Base-by-base conservation (phyloP, 2,797 vertebrate genomes). In the Phrynocephalus vlangalii region DNA sequence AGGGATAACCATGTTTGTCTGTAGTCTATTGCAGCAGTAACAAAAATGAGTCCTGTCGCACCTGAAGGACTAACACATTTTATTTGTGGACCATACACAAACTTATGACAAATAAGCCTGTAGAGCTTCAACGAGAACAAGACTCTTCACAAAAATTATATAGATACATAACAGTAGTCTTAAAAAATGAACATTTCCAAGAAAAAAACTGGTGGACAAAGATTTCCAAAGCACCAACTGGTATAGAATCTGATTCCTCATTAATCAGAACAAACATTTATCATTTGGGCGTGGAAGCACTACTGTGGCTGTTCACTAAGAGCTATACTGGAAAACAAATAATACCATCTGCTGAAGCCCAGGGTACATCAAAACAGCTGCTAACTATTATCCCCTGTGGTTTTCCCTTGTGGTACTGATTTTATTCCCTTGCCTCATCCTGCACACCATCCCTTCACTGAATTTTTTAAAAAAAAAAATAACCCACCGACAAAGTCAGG, bases 261-360 rank as follows among this genome's bases (percentile, higher is more conserved):
- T 86, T 75, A 86, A 73, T 80, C 38, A 76, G 73, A 11, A 38
- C 18, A n/a, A 82, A 80, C 60, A 66, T 63, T 80, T 60, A 60
- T n/a, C 6, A 24, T 44, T 26, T 77, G 33, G 72, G 3, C 33
- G 4, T 67, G 11, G 60, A 20, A 75, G 11, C 24, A 66, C 11
- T 44, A 10, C 24, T 67, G 16, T 22, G 72, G 30, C 30, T 66
- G 6, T 76, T 28, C 28, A 52, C 38, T n/a, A 16, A 56, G 33
- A 28, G 81, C 38, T 70, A 66, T 48, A 63, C 75, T 85, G 63
- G 60, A 85, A 63, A 78, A 68, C 60, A 68, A 85, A 52, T 24
- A 30, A 5, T 6, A 50, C 18, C 75, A 77, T 44, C 83, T 75
- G 71, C 71, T 60, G 30, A 84, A 13, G 30, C 71, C 50, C 30